phyloP scores from a whole-genome alignment of 2,797 vertebrate genomes.

The Pipistrellus nathusii region DNA sequence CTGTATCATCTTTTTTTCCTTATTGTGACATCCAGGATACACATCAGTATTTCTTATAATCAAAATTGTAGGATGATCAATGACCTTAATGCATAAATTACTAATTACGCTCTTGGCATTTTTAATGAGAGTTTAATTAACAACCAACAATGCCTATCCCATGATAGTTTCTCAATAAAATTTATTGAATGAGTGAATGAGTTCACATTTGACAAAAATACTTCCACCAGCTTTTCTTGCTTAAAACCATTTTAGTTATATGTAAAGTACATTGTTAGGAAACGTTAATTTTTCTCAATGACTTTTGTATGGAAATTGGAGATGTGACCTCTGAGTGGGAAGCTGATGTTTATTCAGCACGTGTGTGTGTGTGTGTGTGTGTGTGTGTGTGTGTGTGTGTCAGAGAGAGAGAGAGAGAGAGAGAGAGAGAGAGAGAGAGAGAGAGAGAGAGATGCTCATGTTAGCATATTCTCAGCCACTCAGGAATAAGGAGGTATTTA shows the following conservation, averaged over 20 bases:
- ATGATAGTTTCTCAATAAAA: neutral
- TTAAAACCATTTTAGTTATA: conserved; percentile 46
- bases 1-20: neutral
- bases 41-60: neutral
- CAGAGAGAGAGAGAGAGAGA: too few species aligned
- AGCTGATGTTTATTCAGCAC: neutral
- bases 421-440: too few species aligned
- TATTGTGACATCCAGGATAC: neutral
- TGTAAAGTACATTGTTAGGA: conserved; percentile 39
- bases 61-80: neutral
- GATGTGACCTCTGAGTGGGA: neutral
- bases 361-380: neutral
- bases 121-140: conserved; percentile 48
- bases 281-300: conserved; percentile 21
- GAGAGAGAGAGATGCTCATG: neutral
- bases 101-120: conserved; percentile 20
- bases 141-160: neutral
- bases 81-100: conserved; percentile 16
- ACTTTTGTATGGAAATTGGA: conserved; percentile 41
- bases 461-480: neutral
- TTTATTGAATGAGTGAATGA: neutral
- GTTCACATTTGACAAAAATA: conserved; percentile 52
- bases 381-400: too few species aligned
- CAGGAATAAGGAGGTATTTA: neutral
- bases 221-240: neutral